A percentile compares a stretch with the other conserved stretches of the same genome.
Conservation (phyloP, 2,888 invertebrate species). For the Flexamia atlantica region DNA sequence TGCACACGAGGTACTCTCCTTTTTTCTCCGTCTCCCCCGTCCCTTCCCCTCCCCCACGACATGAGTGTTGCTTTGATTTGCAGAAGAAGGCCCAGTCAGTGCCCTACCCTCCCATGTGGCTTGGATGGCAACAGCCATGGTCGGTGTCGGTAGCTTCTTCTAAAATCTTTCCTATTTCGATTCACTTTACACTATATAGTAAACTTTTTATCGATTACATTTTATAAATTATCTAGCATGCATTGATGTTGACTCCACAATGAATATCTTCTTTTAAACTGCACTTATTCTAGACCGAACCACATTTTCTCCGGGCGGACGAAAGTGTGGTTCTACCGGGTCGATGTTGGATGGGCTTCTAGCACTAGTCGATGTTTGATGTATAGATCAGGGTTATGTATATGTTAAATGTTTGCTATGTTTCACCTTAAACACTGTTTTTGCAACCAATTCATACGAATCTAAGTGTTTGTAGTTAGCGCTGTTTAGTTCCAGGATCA, state of each 20-base stretch:
- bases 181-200: slow-evolving; percentile 6
- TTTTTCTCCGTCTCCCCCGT: neutral
- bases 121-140: slow-evolving; percentile 16
- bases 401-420: slow-evolving; percentile 54
- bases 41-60: neutral
- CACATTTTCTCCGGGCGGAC: slow-evolving; percentile 21
- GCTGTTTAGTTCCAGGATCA: slow-evolving; percentile 20
- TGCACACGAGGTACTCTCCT: too few species aligned
- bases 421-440: slow-evolving; percentile 70
- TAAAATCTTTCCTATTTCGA: slow-evolving; percentile 11
- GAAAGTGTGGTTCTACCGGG: slow-evolving; percentile 49
- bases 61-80: neutral
- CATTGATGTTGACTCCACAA: slow-evolving; percentile 42
- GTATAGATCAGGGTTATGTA: slow-evolving; percentile 48
- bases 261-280: slow-evolving; percentile 2
- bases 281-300: slow-evolving; percentile 40
- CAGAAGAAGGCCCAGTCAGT: slow-evolving; percentile 26
- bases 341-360: slow-evolving; percentile 62
- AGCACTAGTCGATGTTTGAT: slow-evolving; percentile 50
- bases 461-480: slow-evolving; percentile 31
- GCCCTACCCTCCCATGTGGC: slow-evolving; percentile 4
- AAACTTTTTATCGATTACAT: neutral
- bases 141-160: slow-evolving; percentile 34
- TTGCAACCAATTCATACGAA: slow-evolving; percentile 25
- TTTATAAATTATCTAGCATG: slow-evolving; percentile 54